Conservation (phyloP, 2,888 invertebrate species). For the Cephus pygmeus region DNA sequence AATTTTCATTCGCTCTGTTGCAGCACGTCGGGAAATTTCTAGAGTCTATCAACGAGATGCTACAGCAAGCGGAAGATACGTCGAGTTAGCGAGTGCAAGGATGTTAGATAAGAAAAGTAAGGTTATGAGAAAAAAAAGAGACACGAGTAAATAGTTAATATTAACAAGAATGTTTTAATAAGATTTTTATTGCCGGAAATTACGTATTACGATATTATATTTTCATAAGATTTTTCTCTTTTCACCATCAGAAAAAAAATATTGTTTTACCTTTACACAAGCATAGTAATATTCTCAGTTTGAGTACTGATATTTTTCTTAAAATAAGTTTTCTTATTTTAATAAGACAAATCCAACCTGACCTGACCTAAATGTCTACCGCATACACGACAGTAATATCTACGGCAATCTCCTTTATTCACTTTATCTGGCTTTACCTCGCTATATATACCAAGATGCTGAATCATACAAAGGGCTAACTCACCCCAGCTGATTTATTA, state of each 20-base stretch:
- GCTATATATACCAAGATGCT: neutral
- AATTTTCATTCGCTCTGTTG: neutral
- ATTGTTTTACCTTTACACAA: neutral
- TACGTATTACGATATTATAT: neutral
- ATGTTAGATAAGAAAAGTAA: neutral
- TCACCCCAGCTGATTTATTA: neutral
- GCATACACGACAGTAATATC: neutral
- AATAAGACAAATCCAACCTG: neutral
- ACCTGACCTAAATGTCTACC: neutral
- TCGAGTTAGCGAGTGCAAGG: neutral
- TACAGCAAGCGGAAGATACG: neutral
- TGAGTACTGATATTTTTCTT: neutral
- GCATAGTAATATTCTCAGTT: neutral
- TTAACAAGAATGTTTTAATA: neutral
- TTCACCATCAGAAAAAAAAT: neutral
- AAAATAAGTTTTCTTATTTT: neutral
- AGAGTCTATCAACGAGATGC: neutral
- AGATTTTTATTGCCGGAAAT: neutral
- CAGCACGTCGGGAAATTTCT: neutral
- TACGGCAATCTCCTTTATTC: neutral
- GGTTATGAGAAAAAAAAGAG: neutral
- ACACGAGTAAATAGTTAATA: neutral
- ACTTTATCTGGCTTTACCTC: neutral
- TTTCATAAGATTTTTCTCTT: neutral
- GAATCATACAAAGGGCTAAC: neutral